Conservation (phyloP, 2,888 invertebrate species). For the Arge pagana region DNA sequence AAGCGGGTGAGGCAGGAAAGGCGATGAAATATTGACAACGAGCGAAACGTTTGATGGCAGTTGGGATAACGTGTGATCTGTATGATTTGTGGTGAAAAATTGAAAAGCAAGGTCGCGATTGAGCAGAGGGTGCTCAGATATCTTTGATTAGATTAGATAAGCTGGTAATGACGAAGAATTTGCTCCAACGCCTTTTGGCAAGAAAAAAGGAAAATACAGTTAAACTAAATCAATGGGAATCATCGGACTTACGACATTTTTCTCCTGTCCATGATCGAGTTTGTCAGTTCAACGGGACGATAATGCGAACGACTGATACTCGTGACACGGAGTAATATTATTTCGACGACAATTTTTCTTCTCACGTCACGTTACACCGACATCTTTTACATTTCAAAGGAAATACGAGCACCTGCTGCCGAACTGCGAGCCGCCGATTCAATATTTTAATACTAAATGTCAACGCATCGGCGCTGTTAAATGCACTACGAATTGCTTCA, state of each 20-base stretch:
- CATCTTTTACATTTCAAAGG: conserved; percentile 15
- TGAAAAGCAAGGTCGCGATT: not conserved
- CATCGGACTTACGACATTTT: conserved; percentile 56
- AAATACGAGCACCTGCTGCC: conserved; percentile 24
- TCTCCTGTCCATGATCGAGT: conserved; percentile 50
- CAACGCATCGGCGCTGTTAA: conserved; percentile 3
- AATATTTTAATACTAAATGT: conserved; percentile 46
- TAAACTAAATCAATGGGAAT: not conserved
- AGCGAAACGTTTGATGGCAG: conserved; percentile 11
- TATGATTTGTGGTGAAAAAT: conserved; percentile 1
- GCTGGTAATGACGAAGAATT: conserved; percentile 4
- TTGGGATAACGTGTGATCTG: not conserved
- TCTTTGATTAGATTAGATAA: conserved; percentile 13
- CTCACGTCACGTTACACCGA: conserved; percentile 7
- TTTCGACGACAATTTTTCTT: not conserved
- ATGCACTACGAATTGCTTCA: too few species aligned
- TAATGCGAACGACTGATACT: not conserved
- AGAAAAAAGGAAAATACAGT: not conserved
- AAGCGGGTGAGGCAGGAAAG: too few species aligned
- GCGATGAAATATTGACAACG: conserved; percentile 6
- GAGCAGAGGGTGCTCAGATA: not conserved
- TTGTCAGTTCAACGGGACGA: not conserved
- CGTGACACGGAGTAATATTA: not conserved
- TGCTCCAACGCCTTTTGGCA: conserved; percentile 8
- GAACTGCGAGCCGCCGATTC: conserved; percentile 37